Base-by-base conservation (phyloP, 2,888 invertebrate species). In the Heteromurus nitidus region DNA sequence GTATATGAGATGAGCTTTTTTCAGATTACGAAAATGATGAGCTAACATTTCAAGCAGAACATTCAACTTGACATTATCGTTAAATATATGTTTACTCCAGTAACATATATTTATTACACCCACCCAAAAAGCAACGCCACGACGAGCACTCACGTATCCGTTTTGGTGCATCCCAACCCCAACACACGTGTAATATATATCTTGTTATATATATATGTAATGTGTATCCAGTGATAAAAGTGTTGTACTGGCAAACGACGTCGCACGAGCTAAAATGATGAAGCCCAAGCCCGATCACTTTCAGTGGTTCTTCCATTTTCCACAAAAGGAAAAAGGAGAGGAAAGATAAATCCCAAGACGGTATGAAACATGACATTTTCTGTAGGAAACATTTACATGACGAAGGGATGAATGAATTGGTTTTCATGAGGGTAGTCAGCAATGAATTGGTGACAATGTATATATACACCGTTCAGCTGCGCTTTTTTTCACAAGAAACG, bases 51-150 rank as follows among this genome's bases (percentile, higher is more conserved):
- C 70, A 79, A 53, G 72, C 60, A 50, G 80, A 65, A 80, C 70
- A 80, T 72, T 80, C 72, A 72, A 80, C 72, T 65, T 80, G 80
- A 80, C 80, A 80, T 73, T 80, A 80, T 80, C 80, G 67, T 47
- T 58, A 72, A 72, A 55, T 64, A 64, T 79, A n/a, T 62, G 47
- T 69, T 69, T 77, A 62, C 77, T 36, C 76, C 60, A 36, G 18
- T 60, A 68, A 58, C 60, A 68, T 75, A 74, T 42, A 50, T 74
- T n/a, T 55, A 65, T 65, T 42, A 36, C 53, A 18, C 30, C 7
- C 31, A n/a, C 31, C 3, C 47, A 64, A 24, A 36, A 24, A 36
- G 24, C 31, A 9, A 65, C 53, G n/a, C 47, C 47, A 47, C 47
- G 16, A 47, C 47, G n/a, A 3, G n/a, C 36, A 55, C 22, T 55